These are phyloP conservation scores for Oreochromis aureus DNA, from an alignment of 2,113 vertebrate species.

Conservation along the genomic window DNA sequence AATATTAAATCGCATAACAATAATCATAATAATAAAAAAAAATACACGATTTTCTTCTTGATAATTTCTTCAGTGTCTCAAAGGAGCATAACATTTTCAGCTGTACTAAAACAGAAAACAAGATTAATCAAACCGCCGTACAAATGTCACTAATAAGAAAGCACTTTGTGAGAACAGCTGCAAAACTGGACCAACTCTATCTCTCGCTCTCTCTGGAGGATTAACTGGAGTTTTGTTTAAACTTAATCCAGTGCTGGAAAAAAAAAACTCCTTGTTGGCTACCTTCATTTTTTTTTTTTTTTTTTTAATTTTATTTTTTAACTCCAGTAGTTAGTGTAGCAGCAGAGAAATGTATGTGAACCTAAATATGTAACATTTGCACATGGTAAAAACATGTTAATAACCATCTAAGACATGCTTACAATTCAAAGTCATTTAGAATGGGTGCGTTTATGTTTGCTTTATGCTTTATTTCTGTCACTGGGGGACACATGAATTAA, in stretches of 20 bases:
- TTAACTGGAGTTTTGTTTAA: constrained; percentile 48
- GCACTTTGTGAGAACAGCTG: constrained; percentile 18
- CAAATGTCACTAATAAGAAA: constrained; percentile 9
- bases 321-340: background rate
- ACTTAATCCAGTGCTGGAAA: background rate
- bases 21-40: background rate
- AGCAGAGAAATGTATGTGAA: background rate
- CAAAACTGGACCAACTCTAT: constrained; percentile 37
- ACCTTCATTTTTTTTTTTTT: background rate
- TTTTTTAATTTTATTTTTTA: background rate
- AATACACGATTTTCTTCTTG: background rate
- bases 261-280: background rate
- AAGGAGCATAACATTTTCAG: background rate
- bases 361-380: constrained; percentile 55
- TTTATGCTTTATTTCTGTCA: background rate
- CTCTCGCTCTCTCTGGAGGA: background rate
- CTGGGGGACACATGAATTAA: background rate
- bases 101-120: background rate
- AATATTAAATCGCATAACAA: background rate
- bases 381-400: constrained; percentile 42
- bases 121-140: background rate
- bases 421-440: constrained; percentile 29
- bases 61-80: background rate
- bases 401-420: background rate
- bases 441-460: background rate